Evolutionary conservation across 2,113 vertebrate species (phyloP).

Genomic region (Gallinago paraguaiae): DNA sequence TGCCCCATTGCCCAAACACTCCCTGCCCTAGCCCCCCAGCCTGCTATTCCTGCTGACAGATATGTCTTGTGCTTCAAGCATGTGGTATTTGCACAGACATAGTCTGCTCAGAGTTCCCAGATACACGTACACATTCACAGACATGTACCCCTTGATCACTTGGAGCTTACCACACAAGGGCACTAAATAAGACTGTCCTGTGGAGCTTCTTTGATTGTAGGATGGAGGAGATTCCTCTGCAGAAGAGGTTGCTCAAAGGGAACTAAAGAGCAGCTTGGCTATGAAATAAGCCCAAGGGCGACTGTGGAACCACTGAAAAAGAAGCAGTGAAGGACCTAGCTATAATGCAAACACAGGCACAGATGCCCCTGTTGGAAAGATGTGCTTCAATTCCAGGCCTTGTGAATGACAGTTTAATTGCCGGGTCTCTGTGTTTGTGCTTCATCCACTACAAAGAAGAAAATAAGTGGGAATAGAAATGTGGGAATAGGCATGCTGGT

Average conservation of each 20-base stretch:
- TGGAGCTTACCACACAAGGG: background rate
- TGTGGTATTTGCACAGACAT: background rate
- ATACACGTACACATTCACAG: background rate
- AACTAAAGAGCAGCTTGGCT: slow-evolving; percentile 47
- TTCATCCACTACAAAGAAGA: slow-evolving; percentile 10
- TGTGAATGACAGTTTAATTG: slow-evolving; percentile 40
- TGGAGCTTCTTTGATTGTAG: background rate
- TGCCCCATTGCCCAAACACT: background rate
- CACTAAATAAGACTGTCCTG: background rate
- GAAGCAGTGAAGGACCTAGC: slow-evolving; percentile 15
- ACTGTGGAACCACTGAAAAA: slow-evolving; percentile 18
- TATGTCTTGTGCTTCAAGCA: background rate
- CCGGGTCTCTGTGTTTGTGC: background rate
- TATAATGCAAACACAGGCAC: background rate
- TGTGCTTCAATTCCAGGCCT: slow-evolving; percentile 8
- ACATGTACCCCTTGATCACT: background rate
- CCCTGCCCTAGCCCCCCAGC: background rate
- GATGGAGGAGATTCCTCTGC: background rate
- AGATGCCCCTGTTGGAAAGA: slow-evolving; percentile 22
- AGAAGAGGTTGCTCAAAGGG: background rate
- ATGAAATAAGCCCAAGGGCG: slow-evolving; percentile 22
- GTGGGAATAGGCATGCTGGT: slow-evolving; percentile 4
- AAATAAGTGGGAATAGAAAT: slow-evolving; percentile 49
- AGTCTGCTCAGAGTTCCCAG: background rate
- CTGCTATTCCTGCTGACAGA: background rate